A percentile compares a stretch with the other conserved stretches of the same genome.
Evolutionary conservation across 1,140 invertebrate species (phyloP).

Genomic region (Glossosoma conforme): DNA sequence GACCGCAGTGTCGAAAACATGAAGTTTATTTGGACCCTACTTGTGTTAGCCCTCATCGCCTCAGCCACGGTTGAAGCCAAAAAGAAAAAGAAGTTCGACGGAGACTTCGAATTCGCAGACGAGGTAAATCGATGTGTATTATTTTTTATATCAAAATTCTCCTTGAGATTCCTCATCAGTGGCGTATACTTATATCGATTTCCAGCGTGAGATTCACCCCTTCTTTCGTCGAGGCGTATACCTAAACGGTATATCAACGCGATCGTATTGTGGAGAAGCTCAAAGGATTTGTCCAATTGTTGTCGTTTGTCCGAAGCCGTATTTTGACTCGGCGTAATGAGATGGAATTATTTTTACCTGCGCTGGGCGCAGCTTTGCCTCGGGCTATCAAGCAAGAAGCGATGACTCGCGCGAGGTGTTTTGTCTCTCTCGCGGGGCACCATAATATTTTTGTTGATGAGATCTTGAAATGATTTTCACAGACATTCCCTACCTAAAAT

Average conservation of each 20-base stretch:
- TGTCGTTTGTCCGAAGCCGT: constrained; percentile 12
- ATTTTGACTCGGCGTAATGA: constrained; percentile 3
- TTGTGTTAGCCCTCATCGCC: constrained; percentile 40
- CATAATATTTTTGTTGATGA: constrained; percentile 1
- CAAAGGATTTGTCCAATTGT: background rate
- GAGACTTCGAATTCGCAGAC: constrained; percentile 65
- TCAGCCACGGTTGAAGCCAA: constrained; percentile 44
- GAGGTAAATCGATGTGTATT: constrained; percentile 52
- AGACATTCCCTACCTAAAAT: no score
- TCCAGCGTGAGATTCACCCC: constrained; percentile 16
- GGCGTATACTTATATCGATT: constrained; percentile 22
- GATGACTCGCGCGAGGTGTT: no score
- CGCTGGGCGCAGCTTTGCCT: constrained; percentile 7
- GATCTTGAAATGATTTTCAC: no score
- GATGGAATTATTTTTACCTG: constrained; percentile 15
- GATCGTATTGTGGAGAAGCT: background rate
- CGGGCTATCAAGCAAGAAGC: constrained; percentile 4
- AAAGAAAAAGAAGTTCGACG: constrained; percentile 61
- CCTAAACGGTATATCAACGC: background rate
- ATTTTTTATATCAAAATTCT: no score
- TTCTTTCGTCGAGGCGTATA: constrained; percentile 9
- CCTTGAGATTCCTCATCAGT: no score
- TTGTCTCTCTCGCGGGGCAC: background rate
- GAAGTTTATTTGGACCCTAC: constrained; percentile 44
- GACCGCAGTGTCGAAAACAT: constrained; percentile 30